Conservation (phyloP, 23 tunicate genomes). For the Diplosoma virens region DNA sequence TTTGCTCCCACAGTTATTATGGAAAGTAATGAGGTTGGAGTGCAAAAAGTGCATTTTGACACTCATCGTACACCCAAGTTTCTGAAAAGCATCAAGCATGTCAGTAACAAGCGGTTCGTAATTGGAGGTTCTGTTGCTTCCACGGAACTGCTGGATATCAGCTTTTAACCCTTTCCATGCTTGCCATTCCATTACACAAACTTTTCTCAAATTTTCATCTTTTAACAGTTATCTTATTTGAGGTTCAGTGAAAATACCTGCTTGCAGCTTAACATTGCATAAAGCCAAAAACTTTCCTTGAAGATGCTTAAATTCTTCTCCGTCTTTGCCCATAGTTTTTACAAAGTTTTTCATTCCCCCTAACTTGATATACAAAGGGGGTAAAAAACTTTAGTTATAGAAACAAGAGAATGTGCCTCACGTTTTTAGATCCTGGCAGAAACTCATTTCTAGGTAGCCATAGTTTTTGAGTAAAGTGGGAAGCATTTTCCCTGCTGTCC, state of each 20-base stretch:
- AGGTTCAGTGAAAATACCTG: conserved; percentile 7
- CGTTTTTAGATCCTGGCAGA: not conserved
- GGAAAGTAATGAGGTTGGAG: conserved; percentile 5
- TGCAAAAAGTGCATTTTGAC: conserved; percentile 22
- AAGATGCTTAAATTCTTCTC: conserved; percentile 15
- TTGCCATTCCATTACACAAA: conserved; percentile 1
- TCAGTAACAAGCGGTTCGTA: conserved; percentile 13
- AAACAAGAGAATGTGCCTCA: conserved; percentile 5
- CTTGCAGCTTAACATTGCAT: conserved; percentile 1
- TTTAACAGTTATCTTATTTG: conserved; percentile 7
- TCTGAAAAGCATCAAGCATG: not conserved
- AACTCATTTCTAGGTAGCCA: conserved; percentile 10
- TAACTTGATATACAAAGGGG: conserved; percentile 19
- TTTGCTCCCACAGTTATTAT: conserved; percentile 5
- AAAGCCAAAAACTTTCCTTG: conserved; percentile 2
- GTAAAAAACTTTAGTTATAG: conserved; percentile 1
- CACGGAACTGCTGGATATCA: conserved; percentile 12
- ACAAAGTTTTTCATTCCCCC: conserved; percentile 19
- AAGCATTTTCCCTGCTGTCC: conserved; percentile 5
- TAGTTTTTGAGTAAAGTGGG: not conserved
- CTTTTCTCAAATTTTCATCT: conserved; percentile 4
- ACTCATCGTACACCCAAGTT: conserved; percentile 14
- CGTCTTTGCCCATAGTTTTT: conserved; percentile 20
- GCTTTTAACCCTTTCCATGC: conserved; percentile 9
- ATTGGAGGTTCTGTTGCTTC: conserved; percentile 16